Conservation (phyloP, 2,113 vertebrate genomes). For the Nesogale talazaci region DNA sequence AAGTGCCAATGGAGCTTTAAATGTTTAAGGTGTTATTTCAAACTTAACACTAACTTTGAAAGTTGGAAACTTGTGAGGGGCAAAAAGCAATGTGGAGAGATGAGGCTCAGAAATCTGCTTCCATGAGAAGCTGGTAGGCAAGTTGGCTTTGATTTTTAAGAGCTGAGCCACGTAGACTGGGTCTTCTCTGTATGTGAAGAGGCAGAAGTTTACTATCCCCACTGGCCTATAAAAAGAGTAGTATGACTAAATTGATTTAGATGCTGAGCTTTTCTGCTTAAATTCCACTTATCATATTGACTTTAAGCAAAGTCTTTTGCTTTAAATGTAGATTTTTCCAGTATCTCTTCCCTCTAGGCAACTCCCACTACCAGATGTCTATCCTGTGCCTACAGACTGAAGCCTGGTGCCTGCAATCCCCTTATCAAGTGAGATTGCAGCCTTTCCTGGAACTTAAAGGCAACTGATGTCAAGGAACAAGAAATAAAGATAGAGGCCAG, state of each 20-base stretch:
- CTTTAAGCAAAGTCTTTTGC: constrained; percentile 76
- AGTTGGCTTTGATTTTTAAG: constrained; percentile 83
- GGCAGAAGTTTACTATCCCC: constrained; percentile 80
- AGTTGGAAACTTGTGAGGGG: constrained; percentile 48
- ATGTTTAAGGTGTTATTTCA: not conserved
- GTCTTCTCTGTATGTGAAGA: constrained; percentile 77
- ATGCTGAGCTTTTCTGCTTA: constrained; percentile 75
- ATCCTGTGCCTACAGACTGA: constrained; percentile 73
- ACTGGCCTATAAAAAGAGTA: constrained; percentile 81
- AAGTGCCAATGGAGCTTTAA: not conserved
- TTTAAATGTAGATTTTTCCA: constrained; percentile 80
- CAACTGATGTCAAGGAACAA: constrained; percentile 83
- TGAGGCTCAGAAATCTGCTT: constrained; percentile 56
- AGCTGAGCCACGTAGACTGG: constrained; percentile 78
- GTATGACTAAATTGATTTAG: constrained; percentile 82
- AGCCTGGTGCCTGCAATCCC: constrained; percentile 74
- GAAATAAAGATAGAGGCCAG: constrained; percentile 82
- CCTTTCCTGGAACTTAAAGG: constrained; percentile 79
- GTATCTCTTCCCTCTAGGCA: constrained; percentile 82
- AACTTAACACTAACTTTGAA: constrained; percentile 55
- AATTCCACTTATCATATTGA: constrained; percentile 75
- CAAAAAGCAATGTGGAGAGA: constrained; percentile 67
- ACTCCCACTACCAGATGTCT: constrained; percentile 78
- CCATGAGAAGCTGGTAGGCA: constrained; percentile 75
- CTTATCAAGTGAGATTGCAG: constrained; percentile 85